These are phyloP conservation scores for Enteromius fasciolatus DNA, from an alignment of 2,797 vertebrate genomes.

Conservation along the genomic window DNA sequence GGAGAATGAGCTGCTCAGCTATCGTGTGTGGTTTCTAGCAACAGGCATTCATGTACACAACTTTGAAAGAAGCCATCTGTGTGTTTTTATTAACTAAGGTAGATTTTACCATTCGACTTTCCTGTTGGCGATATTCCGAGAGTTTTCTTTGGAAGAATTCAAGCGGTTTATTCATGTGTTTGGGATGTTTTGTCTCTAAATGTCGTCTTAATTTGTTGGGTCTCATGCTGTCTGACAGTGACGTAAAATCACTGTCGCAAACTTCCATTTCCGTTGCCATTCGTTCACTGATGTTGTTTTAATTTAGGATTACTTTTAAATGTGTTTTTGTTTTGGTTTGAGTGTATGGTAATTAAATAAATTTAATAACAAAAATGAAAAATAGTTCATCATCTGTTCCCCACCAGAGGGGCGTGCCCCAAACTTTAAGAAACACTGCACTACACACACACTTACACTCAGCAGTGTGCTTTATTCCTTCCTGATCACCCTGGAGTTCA, in stretches of 20 bases:
- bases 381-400: too few species aligned
- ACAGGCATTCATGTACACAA: constrained; percentile 25
- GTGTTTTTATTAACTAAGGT: constrained; percentile 17
- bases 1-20: not conserved
- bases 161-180: not conserved
- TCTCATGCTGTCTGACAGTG: too few species aligned
- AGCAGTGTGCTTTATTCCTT: constrained; percentile 4
- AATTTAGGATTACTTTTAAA: not conserved
- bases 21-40: constrained; percentile 30
- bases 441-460: not conserved
- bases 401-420: not conserved
- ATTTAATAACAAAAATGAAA: not conserved
- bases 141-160: constrained; percentile 19
- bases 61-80: constrained; percentile 32
- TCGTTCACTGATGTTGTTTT: not conserved
- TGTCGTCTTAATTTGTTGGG: too few species aligned
- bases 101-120: constrained; percentile 29
- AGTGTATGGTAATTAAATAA: not conserved
- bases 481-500: constrained; percentile 14
- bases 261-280: not conserved
- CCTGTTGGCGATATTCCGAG: constrained; percentile 18
- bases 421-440: not conserved
- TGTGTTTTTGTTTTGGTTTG: not conserved
- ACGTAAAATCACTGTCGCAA: too few species aligned
- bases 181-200: not conserved